Percentiles rank a stretch among this genome's conserved stretches.
These are phyloP conservation scores for Osedax fenrisi DNA, from an alignment of 2,888 invertebrate genomes.

Conservation along the genomic window DNA sequence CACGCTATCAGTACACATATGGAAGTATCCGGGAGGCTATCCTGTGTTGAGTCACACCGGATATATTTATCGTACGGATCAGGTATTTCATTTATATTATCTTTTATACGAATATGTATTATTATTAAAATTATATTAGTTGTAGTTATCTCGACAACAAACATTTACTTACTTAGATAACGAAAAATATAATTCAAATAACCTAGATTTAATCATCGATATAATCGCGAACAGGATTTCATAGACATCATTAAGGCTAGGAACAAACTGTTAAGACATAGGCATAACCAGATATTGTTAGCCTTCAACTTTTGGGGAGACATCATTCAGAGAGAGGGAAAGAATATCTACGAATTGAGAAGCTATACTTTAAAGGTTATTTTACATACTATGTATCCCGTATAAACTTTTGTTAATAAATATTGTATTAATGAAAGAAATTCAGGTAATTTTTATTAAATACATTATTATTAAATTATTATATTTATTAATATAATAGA, in stretches of 20 bases:
- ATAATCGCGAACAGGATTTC: too few relatives aligned
- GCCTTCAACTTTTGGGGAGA: conserved; percentile 94
- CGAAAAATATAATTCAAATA: too few relatives aligned
- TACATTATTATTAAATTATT: neutral
- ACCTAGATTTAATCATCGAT: too few relatives aligned
- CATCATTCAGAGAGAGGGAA: conserved; percentile 60
- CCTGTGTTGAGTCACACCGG: conserved; percentile 54
- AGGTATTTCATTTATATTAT: neutral
- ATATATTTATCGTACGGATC: conserved; percentile 41
- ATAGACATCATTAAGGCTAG: conserved; percentile 42
- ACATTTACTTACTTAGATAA: too few relatives aligned
- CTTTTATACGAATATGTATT: too few relatives aligned
- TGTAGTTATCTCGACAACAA: too few relatives aligned
- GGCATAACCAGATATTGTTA: conserved; percentile 80
- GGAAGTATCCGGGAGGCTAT: conserved; percentile 87
- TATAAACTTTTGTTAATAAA: neutral
- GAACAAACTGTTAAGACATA: conserved; percentile 59
- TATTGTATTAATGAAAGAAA: neutral
- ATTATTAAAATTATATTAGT: too few relatives aligned
- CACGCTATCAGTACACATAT: conserved; percentile 69
- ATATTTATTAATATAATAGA: neutral
- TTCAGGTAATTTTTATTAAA: neutral
- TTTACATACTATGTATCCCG: too few relatives aligned
- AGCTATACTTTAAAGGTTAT: conserved; percentile 72
- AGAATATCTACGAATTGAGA: conserved; percentile 84